A percentile compares a stretch with the other conserved stretches of the same genome.
Conservation (phyloP, 2,797 vertebrate genomes). For the Meriones psammophilus region DNA sequence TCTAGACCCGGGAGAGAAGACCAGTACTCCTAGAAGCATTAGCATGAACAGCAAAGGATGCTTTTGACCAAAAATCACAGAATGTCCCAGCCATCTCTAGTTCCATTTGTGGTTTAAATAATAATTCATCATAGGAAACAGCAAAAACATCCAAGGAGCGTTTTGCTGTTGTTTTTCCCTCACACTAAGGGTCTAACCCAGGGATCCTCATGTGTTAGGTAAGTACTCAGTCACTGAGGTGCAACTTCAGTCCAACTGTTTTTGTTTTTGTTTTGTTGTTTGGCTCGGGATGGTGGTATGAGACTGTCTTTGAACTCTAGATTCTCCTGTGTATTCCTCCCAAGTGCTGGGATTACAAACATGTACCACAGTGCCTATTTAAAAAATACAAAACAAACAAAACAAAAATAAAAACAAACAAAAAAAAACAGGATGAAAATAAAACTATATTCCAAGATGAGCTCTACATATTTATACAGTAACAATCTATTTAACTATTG, state of each 20-base stretch:
- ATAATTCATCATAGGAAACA: constrained; percentile 26
- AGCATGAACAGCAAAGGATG: background rate
- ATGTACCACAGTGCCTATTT: background rate
- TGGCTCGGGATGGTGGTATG: background rate
- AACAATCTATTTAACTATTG: background rate
- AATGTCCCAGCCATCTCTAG: background rate
- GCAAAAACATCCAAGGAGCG: background rate
- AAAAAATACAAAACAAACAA: background rate
- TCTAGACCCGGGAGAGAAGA: background rate
- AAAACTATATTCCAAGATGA: background rate
- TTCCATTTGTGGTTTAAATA: constrained; percentile 17
- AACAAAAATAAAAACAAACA: background rate
- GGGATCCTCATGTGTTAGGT: background rate
- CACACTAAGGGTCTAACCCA: background rate
- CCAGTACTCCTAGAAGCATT: background rate
- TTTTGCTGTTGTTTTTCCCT: background rate
- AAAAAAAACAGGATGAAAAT: background rate
- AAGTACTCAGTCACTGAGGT: background rate
- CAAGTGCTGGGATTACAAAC: background rate
- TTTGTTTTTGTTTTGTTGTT: background rate
- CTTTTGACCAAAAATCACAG: constrained; percentile 1
- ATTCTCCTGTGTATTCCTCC: background rate
- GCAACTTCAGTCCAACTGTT: background rate
- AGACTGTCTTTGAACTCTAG: background rate
- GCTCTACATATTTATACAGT: constrained; percentile 1